A percentile compares a stretch with the other conserved stretches of the same genome.
Evolutionary conservation across 2,113 vertebrate species (phyloP).

Genomic region (Boleophthalmus pectinirostris): DNA sequence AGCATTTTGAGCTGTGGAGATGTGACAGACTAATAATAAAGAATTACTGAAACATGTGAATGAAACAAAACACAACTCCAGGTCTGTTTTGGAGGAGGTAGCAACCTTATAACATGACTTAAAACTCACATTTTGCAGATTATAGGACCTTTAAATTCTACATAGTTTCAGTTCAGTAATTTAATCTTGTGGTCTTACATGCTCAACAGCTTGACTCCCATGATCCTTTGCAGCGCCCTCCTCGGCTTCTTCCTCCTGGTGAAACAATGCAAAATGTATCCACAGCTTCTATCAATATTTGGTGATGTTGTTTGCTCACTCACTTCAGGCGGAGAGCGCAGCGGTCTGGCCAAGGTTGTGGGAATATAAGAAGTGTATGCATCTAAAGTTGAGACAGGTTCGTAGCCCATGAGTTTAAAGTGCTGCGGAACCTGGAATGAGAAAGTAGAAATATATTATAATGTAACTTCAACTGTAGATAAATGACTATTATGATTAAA

Average conservation of each 20-base stretch:
- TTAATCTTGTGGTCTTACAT: not conserved
- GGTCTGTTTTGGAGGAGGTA: too few species aligned
- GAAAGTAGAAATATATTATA: not conserved
- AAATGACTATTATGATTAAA: not conserved
- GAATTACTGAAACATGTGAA: too few species aligned
- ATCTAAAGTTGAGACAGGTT: slow-evolving; percentile 70
- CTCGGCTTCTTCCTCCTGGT: not conserved
- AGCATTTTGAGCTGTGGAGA: too few species aligned
- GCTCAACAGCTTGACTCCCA: not conserved
- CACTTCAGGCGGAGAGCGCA: slow-evolving; percentile 84
- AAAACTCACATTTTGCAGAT: too few species aligned
- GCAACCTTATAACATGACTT: too few species aligned
- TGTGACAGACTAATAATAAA: too few species aligned
- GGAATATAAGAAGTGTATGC: slow-evolving; percentile 74
- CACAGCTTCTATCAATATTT: not conserved
- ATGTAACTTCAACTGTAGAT: not conserved
- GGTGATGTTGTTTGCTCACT: slow-evolving; percentile 8
- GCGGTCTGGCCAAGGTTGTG: slow-evolving; percentile 64
- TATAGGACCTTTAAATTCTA: too few species aligned
- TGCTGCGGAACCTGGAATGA: slow-evolving; percentile 83
- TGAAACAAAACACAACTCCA: too few species aligned
- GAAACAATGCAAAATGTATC: not conserved
- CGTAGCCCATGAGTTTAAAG: slow-evolving; percentile 82
- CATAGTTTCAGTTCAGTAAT: too few species aligned
- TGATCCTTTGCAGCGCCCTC: not conserved